phyloP scores from a whole-genome alignment of 1,140 invertebrate genomes.

The Ylistrum balloti region DNA sequence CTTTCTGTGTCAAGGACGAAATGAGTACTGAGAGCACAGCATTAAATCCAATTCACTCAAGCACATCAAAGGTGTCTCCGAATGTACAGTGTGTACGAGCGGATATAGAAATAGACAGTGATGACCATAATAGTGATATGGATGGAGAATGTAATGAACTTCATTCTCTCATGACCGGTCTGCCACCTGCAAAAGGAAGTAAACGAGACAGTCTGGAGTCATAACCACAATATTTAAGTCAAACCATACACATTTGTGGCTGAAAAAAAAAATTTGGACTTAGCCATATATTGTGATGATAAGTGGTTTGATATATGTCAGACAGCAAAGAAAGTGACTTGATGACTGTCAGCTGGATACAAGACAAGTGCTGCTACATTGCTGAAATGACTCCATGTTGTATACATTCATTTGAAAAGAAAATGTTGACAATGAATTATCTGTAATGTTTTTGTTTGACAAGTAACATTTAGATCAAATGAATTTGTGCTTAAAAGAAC shows the following conservation, averaged over 20 bases:
- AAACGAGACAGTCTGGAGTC: constrained; percentile 21
- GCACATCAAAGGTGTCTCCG: neutral
- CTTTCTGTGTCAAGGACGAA: constrained; percentile 54
- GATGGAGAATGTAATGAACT: constrained; percentile 59
- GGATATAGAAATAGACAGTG: constrained; percentile 43
- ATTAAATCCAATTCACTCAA: constrained; percentile 50
- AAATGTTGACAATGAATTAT: constrained; percentile 9
- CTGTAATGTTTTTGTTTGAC: neutral
- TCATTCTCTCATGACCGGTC: constrained; percentile 60
- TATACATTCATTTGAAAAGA: no score
- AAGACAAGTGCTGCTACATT: neutral
- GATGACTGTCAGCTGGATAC: neutral
- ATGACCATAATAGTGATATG: constrained; percentile 49
- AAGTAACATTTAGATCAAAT: neutral
- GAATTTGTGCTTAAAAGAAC: neutral
- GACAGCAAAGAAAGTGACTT: neutral
- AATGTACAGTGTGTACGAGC: constrained; percentile 4
- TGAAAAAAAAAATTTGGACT: neutral
- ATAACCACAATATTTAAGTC: neutral
- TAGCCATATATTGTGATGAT: neutral
- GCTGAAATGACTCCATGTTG: neutral
- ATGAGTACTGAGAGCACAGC: constrained; percentile 44
- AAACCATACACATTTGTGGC: neutral
- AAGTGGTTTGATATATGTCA: neutral
- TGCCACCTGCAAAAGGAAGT: neutral